Evolutionary conservation across 1,140 invertebrate genomes (phyloP).

Genomic region (Hermatobates lingyangjiaoensis): DNA sequence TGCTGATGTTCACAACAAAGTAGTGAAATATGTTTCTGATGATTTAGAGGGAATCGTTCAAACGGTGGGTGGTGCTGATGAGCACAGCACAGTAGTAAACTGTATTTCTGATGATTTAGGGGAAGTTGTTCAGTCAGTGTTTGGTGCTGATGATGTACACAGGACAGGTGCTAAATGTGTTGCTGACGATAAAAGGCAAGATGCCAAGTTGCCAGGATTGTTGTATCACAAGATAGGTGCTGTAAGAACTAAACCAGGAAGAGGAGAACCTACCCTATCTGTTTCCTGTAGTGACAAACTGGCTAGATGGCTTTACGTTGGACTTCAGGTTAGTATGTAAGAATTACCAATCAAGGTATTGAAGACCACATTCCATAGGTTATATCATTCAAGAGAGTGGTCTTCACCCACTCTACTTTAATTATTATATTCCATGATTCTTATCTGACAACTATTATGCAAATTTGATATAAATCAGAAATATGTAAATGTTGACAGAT

Average conservation of each 20-base stretch:
- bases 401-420: too few relatives aligned
- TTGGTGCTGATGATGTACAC: slow-evolving; percentile 38
- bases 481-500: too few relatives aligned
- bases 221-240: slow-evolving; percentile 51
- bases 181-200: slow-evolving; percentile 27
- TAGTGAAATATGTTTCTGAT: slow-evolving; percentile 2
- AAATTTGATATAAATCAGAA: too few relatives aligned
- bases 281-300: slow-evolving; percentile 90
- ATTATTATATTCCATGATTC: too few relatives aligned
- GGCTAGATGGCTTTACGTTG: slow-evolving; percentile 67
- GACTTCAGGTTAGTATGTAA: slow-evolving; percentile 41
- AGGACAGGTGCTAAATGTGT: slow-evolving; percentile 82
- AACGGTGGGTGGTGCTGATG: neutral
- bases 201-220: slow-evolving; percentile 31
- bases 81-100: neutral
- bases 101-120: neutral
- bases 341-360: too few relatives aligned
- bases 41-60: slow-evolving; percentile 1
- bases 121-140: slow-evolving; percentile 17
- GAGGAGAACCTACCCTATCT: slow-evolving; percentile 72
- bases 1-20: neutral
- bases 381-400: too few relatives aligned
- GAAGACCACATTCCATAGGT: too few relatives aligned
- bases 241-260: slow-evolving; percentile 75
- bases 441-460: too few relatives aligned